Evolutionary conservation across 2,888 invertebrate species (phyloP), one percentile per base, ranked within the genome.

Genomic region (Brachyptera risi): DNA sequence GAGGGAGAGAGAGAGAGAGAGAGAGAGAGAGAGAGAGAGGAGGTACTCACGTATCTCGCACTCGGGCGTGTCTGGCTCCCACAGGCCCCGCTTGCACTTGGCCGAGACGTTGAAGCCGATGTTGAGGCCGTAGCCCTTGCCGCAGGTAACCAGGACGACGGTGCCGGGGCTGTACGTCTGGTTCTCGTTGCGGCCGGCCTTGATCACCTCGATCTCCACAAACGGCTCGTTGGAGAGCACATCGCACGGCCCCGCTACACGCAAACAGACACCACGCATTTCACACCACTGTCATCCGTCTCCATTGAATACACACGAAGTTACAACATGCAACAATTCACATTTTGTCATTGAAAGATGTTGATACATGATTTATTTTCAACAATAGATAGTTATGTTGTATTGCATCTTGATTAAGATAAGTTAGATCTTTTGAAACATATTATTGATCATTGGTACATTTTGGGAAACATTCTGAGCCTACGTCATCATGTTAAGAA

Each of bases 61-160:
- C 68, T 83, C 82, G 0, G 94, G 93, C 68, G 84, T 86, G 64
- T 83, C 83, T 0, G 92, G 92, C 69, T 86, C 88, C 94, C 94
- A 94, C 66, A 87, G 81, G 0, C 94, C 93, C 64, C 90, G 80
- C 2, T 87, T 85, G 72, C 95, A 95, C 69, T 86, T 86, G 0
- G 88, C 88, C 1, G 91, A 90, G 2, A 83, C 81, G 71, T 91
- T 91, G 19, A 81, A 80, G 60, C 84, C 84, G 63, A 90, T 78
- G 72, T 90, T 92, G 2, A 88, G 76, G 11, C 84, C 85, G 69
- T 89, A 91, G 2, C 91, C 91, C 66, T 86, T 85, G 1, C 85
- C 85, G 71, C 92, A 92, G 1, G 86, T 85, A 37, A 91, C 82
- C 67, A 85, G 81, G 0, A 92, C 82, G 50, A 89, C 82, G 0